Percentiles rank a stretch among this genome's conserved stretches.
Evolutionary conservation across 2,888 invertebrate genomes (phyloP).

Genomic region (Marasmarcha lunaedactyla): DNA sequence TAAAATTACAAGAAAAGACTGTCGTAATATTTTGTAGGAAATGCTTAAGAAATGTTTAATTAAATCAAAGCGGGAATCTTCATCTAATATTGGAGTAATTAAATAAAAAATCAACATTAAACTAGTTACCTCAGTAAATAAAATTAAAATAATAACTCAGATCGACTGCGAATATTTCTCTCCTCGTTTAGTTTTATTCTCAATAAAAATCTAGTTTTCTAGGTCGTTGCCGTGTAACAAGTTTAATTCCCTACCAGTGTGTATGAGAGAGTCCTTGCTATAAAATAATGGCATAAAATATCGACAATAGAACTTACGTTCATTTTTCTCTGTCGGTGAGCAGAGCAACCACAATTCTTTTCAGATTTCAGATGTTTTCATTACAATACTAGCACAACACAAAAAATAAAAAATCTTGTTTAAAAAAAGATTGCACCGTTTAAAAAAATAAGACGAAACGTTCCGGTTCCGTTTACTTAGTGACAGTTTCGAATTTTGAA

Average conservation of each 20-base stretch:
- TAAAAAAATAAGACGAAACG: background rate
- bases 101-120: too few relatives aligned
- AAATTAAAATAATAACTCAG: too few relatives aligned
- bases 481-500: constrained; percentile 5
- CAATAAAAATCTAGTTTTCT: too few relatives aligned
- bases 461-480: constrained; percentile 11
- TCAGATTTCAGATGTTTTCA: constrained; percentile 10
- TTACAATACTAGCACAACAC: constrained; percentile 1
- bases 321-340: constrained; percentile 21
- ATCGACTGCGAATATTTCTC: too few relatives aligned
- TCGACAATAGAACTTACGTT: constrained; percentile 22
- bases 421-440: background rate
- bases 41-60: too few relatives aligned
- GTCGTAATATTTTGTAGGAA: too few relatives aligned
- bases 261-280: background rate
- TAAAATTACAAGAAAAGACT: too few relatives aligned
- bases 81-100: too few relatives aligned
- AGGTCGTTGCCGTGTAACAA: too few relatives aligned
- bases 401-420: background rate
- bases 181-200: too few relatives aligned
- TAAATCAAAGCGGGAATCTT: too few relatives aligned
- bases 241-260: background rate
- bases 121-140: too few relatives aligned
- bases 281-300: constrained; percentile 2
- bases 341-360: constrained; percentile 6